A percentile compares a stretch with the other conserved stretches of the same genome.
phyloP scores from a whole-genome alignment of 2,888 invertebrate species.

The Alitta virens region DNA sequence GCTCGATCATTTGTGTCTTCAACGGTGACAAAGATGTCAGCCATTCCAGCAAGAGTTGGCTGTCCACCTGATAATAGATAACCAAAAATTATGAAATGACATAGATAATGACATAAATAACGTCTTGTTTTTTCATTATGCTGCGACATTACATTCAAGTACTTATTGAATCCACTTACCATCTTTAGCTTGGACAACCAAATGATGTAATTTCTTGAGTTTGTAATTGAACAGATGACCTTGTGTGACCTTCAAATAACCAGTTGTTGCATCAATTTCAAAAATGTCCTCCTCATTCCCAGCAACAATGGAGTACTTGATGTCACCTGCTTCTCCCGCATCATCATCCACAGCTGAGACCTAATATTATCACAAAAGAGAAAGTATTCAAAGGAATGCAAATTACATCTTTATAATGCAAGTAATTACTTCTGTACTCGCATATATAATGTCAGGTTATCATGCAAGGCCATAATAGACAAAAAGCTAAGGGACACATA shows the following conservation, averaged over 20 bases:
- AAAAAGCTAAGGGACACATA: no score
- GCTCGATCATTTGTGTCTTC: constrained; percentile 19
- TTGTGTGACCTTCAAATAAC: constrained; percentile 7
- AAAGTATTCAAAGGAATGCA: no score
- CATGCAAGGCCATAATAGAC: no score
- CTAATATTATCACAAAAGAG: no score
- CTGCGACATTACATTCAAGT: no score
- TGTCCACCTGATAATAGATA: background rate
- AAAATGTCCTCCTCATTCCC: constrained; percentile 10
- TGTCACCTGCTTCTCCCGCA: background rate
- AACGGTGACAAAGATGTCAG: constrained; percentile 12
- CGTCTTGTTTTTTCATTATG: no score
- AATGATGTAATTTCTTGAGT: background rate
- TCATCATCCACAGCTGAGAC: background rate
- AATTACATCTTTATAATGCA: no score
- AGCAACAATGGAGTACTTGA: constrained; percentile 10
- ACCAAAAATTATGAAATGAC: background rate
- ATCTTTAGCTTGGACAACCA: constrained; percentile 14
- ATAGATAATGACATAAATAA: no score
- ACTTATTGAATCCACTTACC: no score
- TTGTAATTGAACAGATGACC: constrained; percentile 13
- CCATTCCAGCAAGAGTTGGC: background rate
- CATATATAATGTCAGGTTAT: no score
- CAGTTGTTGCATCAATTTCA: constrained; percentile 4
- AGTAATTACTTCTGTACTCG: no score